Evolutionary conservation across 2,797 vertebrate species (phyloP).

Genomic region (Corythornis leucogaster): DNA sequence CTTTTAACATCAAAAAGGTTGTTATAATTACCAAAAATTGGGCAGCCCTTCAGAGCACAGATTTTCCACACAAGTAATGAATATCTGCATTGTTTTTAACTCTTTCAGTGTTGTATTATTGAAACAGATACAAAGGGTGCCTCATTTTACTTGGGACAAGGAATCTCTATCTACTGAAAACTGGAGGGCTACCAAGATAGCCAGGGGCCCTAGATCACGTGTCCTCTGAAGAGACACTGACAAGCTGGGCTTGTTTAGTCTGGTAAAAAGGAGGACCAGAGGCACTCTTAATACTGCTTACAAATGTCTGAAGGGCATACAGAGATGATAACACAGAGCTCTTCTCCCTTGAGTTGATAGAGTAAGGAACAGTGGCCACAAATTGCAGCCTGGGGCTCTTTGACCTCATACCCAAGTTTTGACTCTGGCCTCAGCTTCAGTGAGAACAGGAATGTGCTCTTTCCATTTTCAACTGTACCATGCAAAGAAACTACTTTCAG

Average conservation of each 20-base stretch:
- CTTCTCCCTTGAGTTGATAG: neutral
- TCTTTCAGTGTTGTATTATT: conserved; percentile 36
- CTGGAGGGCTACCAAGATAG: conserved; percentile 29
- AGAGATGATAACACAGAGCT: neutral
- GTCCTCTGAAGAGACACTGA: neutral
- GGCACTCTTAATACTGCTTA: neutral
- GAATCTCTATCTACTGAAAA: conserved; percentile 37
- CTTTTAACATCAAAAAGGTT: conserved; percentile 57
- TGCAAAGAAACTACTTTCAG: neutral
- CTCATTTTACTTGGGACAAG: conserved; percentile 38
- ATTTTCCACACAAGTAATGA: conserved; percentile 41
- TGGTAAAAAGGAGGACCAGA: neutral
- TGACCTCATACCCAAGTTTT: neutral
- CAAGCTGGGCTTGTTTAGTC: conserved; percentile 25
- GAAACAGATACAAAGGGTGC: neutral
- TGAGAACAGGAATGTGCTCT: neutral
- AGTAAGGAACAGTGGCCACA: neutral
- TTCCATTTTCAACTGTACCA: neutral
- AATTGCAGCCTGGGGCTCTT: neutral
- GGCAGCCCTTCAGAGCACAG: conserved; percentile 51
- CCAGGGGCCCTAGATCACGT: neutral
- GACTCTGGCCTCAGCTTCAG: neutral
- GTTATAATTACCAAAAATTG: conserved; percentile 43
- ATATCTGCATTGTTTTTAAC: conserved; percentile 40
- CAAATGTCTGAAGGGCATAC: neutral